Conservation (phyloP, 2,888 invertebrate species). For the Drosophila leonis region DNA sequence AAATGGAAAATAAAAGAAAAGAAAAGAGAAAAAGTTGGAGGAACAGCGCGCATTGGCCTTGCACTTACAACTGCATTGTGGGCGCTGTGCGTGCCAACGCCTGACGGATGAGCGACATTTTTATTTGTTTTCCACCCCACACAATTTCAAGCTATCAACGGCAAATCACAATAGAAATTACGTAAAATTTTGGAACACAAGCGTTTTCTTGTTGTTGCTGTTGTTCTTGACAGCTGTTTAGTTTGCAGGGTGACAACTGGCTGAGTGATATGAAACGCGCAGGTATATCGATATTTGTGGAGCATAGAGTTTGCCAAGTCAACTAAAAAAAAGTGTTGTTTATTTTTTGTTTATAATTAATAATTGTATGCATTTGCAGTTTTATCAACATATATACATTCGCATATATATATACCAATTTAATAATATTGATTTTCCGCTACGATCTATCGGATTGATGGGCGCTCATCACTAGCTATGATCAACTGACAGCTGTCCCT, state of each 20-base stretch:
- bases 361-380: neutral
- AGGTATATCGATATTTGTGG: constrained; percentile 1
- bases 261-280: constrained; percentile 28
- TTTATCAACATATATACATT: neutral
- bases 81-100: constrained; percentile 63
- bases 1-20: neutral
- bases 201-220: constrained; percentile 36
- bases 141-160: constrained; percentile 30
- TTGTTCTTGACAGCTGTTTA: constrained; percentile 46
- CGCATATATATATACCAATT: neutral
- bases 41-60: neutral
- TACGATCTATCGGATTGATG: neutral
- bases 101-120: constrained; percentile 80
- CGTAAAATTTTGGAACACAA: constrained; percentile 70
- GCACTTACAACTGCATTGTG: constrained; percentile 72
- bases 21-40: too few relatives aligned
- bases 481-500: constrained; percentile 15
- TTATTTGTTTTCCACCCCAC: constrained; percentile 11
- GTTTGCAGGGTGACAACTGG: constrained; percentile 18
- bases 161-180: constrained; percentile 60
- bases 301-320: neutral
- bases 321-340: too few relatives aligned
- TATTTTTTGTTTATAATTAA: neutral
- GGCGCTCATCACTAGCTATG: neutral
- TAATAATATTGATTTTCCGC: neutral